A percentile compares a stretch with the other conserved stretches of the same genome.
phyloP scores from a whole-genome alignment of 1,140 invertebrate genomes.

The Centruroides sculpturatus region DNA sequence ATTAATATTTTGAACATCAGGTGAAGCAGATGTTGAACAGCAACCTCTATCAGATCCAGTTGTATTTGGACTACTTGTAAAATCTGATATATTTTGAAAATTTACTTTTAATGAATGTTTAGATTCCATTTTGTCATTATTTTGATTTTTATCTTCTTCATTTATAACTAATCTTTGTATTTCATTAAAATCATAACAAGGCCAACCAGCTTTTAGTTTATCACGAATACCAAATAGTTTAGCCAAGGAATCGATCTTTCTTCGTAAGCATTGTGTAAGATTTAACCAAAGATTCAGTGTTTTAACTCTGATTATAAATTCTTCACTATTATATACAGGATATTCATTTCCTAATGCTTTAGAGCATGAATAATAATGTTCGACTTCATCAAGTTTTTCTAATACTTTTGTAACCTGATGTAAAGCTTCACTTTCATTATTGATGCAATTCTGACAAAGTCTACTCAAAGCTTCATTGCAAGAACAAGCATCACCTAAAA shows the following conservation, averaged over 20 bases:
- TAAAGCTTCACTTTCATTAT: conserved; percentile 51
- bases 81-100: background rate
- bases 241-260: conserved; percentile 61
- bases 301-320: conserved; percentile 50
- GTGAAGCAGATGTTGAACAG: conserved; percentile 4
- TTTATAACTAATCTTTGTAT: too few species aligned
- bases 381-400: conserved; percentile 50
- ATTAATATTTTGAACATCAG: background rate
- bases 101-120: too few species aligned
- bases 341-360: conserved; percentile 56
- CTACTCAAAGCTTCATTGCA: conserved; percentile 7
- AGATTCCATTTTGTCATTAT: too few species aligned
- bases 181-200: conserved; percentile 15
- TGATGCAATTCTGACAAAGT: conserved; percentile 38
- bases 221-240: conserved; percentile 46
- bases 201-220: conserved; percentile 28
- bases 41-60: conserved; percentile 1
- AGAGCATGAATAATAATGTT: conserved; percentile 68
- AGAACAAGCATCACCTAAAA: conserved; percentile 1
- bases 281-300: conserved; percentile 83
- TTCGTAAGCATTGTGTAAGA: conserved; percentile 62
- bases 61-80: background rate
- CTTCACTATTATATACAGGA: conserved; percentile 47
- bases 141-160: too few species aligned
- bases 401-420: conserved; percentile 53